Evolutionary conservation across 1,140 invertebrate genomes (phyloP).

Genomic region (Macrocentrus cingulum): DNA sequence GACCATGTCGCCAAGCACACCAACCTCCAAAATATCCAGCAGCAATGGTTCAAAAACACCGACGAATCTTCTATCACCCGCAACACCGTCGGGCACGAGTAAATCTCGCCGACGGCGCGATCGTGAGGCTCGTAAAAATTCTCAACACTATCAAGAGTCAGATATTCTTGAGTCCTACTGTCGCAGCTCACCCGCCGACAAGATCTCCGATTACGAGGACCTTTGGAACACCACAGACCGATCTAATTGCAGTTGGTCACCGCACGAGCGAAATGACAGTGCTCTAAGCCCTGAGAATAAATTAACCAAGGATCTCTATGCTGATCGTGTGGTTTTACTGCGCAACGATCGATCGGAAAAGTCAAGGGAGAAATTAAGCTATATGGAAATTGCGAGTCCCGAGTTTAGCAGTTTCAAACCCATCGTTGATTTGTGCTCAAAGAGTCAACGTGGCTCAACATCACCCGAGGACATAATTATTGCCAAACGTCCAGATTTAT

Average conservation of each 20-base stretch:
- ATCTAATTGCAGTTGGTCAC: constrained; percentile 60
- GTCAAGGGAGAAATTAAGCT: constrained; percentile 48
- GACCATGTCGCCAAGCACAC: constrained; percentile 43
- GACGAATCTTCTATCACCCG: constrained; percentile 50
- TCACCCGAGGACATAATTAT: constrained; percentile 48
- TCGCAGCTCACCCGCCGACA: constrained; percentile 83
- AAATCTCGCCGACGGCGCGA: constrained; percentile 51
- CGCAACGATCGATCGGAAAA: constrained; percentile 13
- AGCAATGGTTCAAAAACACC: constrained; percentile 37
- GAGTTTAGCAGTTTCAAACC: constrained; percentile 57
- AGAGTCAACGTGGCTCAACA: constrained; percentile 34
- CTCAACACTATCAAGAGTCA: constrained; percentile 73
- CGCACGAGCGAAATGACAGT: constrained; percentile 54
- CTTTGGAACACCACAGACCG: constrained; percentile 74
- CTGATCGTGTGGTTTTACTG: constrained; percentile 45
- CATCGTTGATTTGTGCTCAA: constrained; percentile 36
- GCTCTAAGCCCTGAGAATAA: constrained; percentile 11
- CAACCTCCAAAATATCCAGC: constrained; percentile 43
- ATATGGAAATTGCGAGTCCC: constrained; percentile 50
- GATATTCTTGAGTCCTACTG: constrained; percentile 87
- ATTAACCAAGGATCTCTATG: constrained; percentile 6
- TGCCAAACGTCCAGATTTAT: constrained; percentile 66
- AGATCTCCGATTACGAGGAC: constrained; percentile 93
- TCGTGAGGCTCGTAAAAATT: constrained; percentile 57
- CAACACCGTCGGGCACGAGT: constrained; percentile 51